Percentiles rank a stretch among this genome's conserved stretches.
Evolutionary conservation across 2,113 vertebrate genomes (phyloP).

Genomic region (Leuciscus idus): DNA sequence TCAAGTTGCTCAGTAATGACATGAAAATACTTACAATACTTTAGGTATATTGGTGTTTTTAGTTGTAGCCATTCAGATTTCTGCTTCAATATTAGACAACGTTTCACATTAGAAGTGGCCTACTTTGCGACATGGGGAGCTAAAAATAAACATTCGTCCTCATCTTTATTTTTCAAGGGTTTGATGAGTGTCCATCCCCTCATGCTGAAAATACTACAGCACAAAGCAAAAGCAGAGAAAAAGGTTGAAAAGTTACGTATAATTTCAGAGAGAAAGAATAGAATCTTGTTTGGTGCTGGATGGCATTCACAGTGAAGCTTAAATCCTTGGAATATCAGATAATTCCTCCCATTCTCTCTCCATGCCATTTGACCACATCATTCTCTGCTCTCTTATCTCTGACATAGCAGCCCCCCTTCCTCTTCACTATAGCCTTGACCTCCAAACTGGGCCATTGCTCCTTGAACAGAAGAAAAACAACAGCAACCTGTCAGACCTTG

Average conservation of each 20-base stretch:
- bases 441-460: conserved; percentile 52
- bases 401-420: conserved; percentile 51
- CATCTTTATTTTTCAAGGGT: conserved; percentile 24
- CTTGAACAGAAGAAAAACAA: conserved; percentile 40
- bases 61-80: not conserved
- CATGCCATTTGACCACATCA: conserved; percentile 69
- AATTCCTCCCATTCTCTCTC: conserved; percentile 64
- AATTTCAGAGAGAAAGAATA: conserved; percentile 55
- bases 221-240: conserved; percentile 54
- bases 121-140: not conserved
- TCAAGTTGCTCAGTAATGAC: not conserved
- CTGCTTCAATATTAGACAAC: not conserved
- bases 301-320: conserved; percentile 67
- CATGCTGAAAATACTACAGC: conserved; percentile 57
- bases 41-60: conserved; percentile 10
- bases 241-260: conserved; percentile 64
- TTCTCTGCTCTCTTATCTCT: conserved; percentile 70
- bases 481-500: conserved; percentile 33
- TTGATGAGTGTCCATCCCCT: conserved; percentile 20
- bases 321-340: conserved; percentile 72
- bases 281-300: conserved; percentile 67
- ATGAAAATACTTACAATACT: not conserved
- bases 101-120: not conserved
- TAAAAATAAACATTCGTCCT: conserved; percentile 19
- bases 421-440: conserved; percentile 60